Conservation (phyloP, 2,797 vertebrate species). For the Glossophaga mutica region DNA sequence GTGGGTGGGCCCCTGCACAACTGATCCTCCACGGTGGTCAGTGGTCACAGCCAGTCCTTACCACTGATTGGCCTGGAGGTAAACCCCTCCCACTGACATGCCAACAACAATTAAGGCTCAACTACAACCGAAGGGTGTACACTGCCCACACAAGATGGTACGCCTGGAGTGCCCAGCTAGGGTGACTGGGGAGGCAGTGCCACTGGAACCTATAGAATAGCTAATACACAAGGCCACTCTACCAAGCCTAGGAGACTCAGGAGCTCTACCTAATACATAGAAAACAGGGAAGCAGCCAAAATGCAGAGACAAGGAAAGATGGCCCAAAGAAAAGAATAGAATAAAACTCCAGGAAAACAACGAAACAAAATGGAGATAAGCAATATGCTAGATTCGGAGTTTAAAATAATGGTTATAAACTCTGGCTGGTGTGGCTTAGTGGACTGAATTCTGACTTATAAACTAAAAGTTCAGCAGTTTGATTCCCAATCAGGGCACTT, state of each 20-base stretch:
- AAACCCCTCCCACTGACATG: not conserved
- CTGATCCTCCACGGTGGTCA: not conserved
- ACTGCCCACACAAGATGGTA: not conserved
- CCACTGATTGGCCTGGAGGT: not conserved
- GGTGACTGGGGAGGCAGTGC: no score
- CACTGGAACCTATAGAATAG: not conserved
- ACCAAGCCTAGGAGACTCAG: not conserved
- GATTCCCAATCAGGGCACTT: no score
- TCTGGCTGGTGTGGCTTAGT: no score
- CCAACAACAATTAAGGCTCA: not conserved
- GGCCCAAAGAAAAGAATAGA: not conserved
- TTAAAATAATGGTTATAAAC: not conserved
- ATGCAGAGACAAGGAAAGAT: not conserved
- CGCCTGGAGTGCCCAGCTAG: not conserved
- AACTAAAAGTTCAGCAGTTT: no score
- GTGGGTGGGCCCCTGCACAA: not conserved
- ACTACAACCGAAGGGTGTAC: not conserved
- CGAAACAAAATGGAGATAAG: not conserved
- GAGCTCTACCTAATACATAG: not conserved
- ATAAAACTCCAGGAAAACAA: not conserved
- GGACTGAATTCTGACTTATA: no score
- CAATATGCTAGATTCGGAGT: not conserved
- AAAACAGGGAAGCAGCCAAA: not conserved
- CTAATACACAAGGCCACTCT: not conserved
- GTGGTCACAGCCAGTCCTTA: not conserved